A percentile compares a stretch with the other conserved stretches of the same genome.
Conservation (phyloP, 2,888 invertebrate genomes). For the Diadegma fenestrale region DNA sequence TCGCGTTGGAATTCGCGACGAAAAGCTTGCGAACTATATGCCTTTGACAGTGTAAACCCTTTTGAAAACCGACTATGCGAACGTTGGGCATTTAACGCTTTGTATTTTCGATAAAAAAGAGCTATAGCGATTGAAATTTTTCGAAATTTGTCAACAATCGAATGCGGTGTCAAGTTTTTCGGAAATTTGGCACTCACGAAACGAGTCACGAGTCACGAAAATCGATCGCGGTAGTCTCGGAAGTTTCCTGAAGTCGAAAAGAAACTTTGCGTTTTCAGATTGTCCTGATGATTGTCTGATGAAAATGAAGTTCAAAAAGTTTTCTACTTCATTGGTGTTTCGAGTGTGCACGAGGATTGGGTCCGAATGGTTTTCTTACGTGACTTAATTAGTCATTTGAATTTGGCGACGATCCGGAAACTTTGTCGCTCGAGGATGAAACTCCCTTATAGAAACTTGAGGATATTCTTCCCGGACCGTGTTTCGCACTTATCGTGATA, state of each 20-base stretch:
- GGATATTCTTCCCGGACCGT: slow-evolving; percentile 60
- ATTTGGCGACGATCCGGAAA: slow-evolving; percentile 2
- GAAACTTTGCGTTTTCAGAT: not conserved
- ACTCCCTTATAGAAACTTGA: slow-evolving; percentile 9
- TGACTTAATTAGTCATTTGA: slow-evolving; percentile 2
- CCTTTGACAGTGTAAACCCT: too few species aligned
- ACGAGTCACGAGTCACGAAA: not conserved
- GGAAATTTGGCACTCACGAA: too few species aligned
- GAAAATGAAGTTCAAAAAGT: not conserved
- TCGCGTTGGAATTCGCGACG: too few species aligned
- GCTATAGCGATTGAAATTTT: too few species aligned
- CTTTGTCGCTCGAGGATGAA: slow-evolving; percentile 37
- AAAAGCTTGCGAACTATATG: too few species aligned
- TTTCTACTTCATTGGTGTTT: not conserved
- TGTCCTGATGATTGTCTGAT: not conserved
- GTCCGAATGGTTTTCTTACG: not conserved
- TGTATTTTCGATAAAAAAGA: too few species aligned
- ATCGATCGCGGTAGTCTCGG: not conserved
- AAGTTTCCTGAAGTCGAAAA: not conserved
- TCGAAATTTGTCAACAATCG: too few species aligned
- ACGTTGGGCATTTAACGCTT: too few species aligned
- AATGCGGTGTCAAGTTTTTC: too few species aligned
- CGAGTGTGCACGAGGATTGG: not conserved
- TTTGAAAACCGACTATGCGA: too few species aligned
- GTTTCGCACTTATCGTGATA: slow-evolving; percentile 80